These are phyloP conservation scores for Gulo gulo DNA, from an alignment of 2,113 vertebrate genomes.

Conservation along the genomic window DNA sequence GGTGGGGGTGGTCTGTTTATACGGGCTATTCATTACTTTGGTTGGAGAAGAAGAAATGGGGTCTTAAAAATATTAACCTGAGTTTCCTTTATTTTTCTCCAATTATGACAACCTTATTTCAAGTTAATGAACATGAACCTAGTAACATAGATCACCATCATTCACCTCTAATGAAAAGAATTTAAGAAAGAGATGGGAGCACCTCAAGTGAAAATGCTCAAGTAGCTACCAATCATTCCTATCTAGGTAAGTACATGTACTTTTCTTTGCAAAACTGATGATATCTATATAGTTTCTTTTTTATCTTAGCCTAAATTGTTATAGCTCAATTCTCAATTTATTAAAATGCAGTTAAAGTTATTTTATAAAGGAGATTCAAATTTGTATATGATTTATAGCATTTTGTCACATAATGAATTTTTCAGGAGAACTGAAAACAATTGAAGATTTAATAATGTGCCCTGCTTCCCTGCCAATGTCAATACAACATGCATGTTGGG, in stretches of 20 bases:
- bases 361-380: neutral
- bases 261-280: neutral
- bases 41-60: neutral
- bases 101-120: neutral
- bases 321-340: neutral
- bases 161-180: neutral
- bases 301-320: neutral
- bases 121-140: neutral
- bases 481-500: neutral
- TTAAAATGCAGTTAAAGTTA: neutral
- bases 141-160: neutral
- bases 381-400: neutral
- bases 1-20: neutral
- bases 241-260: neutral
- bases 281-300: neutral
- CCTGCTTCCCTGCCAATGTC: neutral
- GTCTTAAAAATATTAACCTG: neutral
- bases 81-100: neutral
- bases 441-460: neutral
- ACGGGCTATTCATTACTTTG: neutral
- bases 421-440: conserved; percentile 41
- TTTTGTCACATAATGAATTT: conserved; percentile 21
- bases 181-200: neutral
- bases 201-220: neutral
- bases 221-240: neutral